Conservation (phyloP, 2,113 vertebrate species). For the Regulus satrapa region DNA sequence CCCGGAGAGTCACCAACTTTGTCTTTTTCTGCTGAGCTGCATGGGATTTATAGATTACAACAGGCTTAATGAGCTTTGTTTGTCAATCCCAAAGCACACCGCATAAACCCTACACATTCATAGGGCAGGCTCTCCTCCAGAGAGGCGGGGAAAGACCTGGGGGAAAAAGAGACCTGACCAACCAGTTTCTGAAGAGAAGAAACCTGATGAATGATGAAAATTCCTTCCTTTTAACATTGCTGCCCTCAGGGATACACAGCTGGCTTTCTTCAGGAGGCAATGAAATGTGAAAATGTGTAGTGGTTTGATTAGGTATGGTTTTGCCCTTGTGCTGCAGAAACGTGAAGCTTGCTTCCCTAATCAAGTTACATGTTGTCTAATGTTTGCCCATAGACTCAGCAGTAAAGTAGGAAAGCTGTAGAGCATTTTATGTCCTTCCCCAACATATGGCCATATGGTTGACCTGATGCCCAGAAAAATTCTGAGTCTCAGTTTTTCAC, state of each 20-base stretch:
- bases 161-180: background rate
- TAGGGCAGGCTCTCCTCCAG: background rate
- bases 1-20: background rate
- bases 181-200: background rate
- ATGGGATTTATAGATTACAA: background rate
- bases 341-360: background rate
- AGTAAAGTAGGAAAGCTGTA: background rate
- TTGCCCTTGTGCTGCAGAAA: background rate
- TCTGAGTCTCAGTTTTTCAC: background rate
- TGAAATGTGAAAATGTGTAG: background rate
- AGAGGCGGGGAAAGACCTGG: background rate
- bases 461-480: background rate
- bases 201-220: background rate
- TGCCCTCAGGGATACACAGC: background rate
- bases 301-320: background rate
- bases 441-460: accelerated
- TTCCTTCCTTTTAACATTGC: background rate
- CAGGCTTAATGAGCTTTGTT: background rate
- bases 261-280: background rate
- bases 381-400: background rate
- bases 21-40: background rate
- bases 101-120: background rate
- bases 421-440: background rate
- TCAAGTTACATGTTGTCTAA: background rate
- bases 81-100: background rate